Evolutionary conservation across 2,888 invertebrate species (phyloP).

Genomic region (Sarcophaga rosellei): DNA sequence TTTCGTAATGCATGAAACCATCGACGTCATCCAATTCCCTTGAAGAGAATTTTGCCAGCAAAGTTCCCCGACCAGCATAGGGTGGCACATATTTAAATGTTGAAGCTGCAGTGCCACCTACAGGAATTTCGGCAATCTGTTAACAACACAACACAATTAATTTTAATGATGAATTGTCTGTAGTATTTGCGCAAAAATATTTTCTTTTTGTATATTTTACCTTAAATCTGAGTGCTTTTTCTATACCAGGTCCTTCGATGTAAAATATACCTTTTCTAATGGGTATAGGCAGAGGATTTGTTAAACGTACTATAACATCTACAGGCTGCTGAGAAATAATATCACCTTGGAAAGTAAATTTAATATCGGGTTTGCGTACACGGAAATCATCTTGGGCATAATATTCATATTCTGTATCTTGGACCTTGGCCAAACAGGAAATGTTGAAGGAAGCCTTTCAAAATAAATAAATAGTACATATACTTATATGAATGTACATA

Average conservation of each 20-base stretch:
- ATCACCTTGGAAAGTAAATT: conserved; percentile 85
- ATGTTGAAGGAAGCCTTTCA: conserved; percentile 89
- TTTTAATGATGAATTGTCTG: neutral
- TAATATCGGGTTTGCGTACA: conserved; percentile 93
- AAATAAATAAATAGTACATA: neutral
- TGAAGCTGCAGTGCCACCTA: conserved; percentile 87
- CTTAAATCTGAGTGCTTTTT: conserved; percentile 88
- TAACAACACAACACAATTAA: conserved; percentile 24
- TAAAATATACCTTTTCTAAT: conserved; percentile 89
- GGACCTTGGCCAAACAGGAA: conserved; percentile 89
- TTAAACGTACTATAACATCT: conserved; percentile 86
- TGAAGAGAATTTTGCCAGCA: conserved; percentile 93
- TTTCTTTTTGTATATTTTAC: conserved; percentile 76
- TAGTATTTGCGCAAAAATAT: neutral
- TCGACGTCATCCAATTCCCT: conserved; percentile 95
- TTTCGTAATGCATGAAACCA: conserved; percentile 90
- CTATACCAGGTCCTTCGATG: conserved; percentile 91
- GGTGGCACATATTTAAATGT: conserved; percentile 90
- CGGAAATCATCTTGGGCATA: conserved; percentile 95
- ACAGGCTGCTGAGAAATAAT: conserved; percentile 83
- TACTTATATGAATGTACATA: neutral
- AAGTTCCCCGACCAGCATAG: conserved; percentile 89
- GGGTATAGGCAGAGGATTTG: conserved; percentile 91
- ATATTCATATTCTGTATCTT: conserved; percentile 92
- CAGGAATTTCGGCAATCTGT: conserved; percentile 81